Base-by-base conservation (phyloP, 1,140 invertebrate genomes). In the Harlomillsia oculata region DNA sequence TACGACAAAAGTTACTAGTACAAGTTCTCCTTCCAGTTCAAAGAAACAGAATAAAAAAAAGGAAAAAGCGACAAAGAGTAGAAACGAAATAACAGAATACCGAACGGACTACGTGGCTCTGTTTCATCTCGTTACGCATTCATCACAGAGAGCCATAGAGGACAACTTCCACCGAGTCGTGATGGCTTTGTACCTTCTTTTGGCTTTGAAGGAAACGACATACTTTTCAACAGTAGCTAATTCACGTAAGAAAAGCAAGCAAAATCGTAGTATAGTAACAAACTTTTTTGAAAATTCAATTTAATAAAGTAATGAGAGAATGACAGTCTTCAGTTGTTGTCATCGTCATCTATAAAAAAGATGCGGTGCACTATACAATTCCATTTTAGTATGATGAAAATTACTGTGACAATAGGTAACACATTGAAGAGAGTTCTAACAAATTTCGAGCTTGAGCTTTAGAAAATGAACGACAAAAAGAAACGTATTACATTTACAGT, bases 81-180 rank as follows among this genome's bases (percentile, higher is more conserved):
- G 21, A 13, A 59, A 43, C 26, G 39, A 46, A 30, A 28, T n/a
- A 5, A 48, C 51, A 30, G 74, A 75, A 58, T 65, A 68, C 58
- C 69, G 69, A 14, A 56, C 80, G 5, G 80, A 87, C 68, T 89
- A 88, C 67, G 73, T 53, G 40, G 39, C 80, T 39, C 76, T 87
- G n/a, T 85, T 81, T 49, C 75, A 82, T 58, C 71, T 90, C 39
- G 85, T 87, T 41, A 82, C 80, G 1, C 89, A 97, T 68, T 79
- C 83, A 67, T 69, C 79, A 5, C 75, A 80, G 53, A 76, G 90
- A 46, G 78, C 78, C 1, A 71, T 80, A 2, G 80, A 85, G 18
- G 89, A 92, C 70, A 75, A 89, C 50, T 80, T 94, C 57, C 85
- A 89, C 58, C 78, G 87, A 63, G 77, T 84, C 3, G 75, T 88